These are phyloP conservation scores for Xiphydria camelus DNA, from an alignment of 2,888 invertebrate species.

Conservation along the genomic window DNA sequence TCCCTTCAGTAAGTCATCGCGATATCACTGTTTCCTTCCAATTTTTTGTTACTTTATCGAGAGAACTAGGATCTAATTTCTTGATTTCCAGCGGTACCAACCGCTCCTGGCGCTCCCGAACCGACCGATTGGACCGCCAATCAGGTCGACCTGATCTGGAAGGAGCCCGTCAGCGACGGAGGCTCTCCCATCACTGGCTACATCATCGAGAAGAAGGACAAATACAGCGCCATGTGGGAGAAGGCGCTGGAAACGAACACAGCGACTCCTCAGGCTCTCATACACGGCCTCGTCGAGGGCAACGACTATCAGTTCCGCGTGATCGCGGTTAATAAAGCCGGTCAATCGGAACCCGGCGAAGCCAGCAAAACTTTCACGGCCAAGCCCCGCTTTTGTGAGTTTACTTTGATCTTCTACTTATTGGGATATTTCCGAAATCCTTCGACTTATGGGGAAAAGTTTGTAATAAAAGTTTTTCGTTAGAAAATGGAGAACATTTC, in stretches of 20 bases:
- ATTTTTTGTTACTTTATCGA: constrained; percentile 6
- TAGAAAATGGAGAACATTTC: too few relatives aligned
- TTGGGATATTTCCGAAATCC: too few relatives aligned
- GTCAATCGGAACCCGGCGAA: constrained; percentile 89
- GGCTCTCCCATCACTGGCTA: constrained; percentile 94
- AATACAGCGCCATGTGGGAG: constrained; percentile 91
- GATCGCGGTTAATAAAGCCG: constrained; percentile 93
- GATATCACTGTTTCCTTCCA: not conserved
- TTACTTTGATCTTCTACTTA: constrained; percentile 1
- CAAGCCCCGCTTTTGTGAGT: constrained; percentile 80
- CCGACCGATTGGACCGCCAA: constrained; percentile 91
- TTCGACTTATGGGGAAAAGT: too few relatives aligned
- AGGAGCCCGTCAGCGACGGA: constrained; percentile 85
- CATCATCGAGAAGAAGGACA: constrained; percentile 90
- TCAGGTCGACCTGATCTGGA: constrained; percentile 90
- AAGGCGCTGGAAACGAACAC: constrained; percentile 84
- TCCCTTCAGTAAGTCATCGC: constrained; percentile 81
- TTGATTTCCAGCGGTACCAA: constrained; percentile 72
- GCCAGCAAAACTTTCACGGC: constrained; percentile 83
- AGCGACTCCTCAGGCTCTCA: constrained; percentile 73
- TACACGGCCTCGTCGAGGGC: constrained; percentile 91
- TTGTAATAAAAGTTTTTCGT: too few relatives aligned
- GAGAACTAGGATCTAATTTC: too few relatives aligned
- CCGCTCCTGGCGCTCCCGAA: constrained; percentile 87
- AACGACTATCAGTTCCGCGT: constrained; percentile 97